These are phyloP conservation scores for Archips xylosteana DNA, from an alignment of 2,888 invertebrate genomes.

Conservation along the genomic window DNA sequence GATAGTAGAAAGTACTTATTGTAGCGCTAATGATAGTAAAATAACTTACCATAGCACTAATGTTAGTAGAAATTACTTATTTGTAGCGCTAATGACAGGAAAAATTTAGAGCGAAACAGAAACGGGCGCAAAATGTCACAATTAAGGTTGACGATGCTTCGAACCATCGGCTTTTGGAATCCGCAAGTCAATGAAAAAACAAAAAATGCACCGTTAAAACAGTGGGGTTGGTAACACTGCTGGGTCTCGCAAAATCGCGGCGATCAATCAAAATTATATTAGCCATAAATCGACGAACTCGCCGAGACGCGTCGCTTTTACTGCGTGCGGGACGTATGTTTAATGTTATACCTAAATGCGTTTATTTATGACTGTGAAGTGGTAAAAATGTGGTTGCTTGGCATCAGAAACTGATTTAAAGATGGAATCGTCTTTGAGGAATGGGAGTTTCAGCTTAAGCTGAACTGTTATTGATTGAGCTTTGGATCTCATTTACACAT, in stretches of 20 bases:
- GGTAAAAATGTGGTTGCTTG: not conserved
- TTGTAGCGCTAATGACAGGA: too few species aligned
- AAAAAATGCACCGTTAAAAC: not conserved
- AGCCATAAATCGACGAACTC: conserved; percentile 78
- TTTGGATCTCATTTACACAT: too few species aligned
- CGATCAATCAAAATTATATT: conserved; percentile 85
- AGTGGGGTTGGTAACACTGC: not conserved
- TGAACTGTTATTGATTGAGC: too few species aligned
- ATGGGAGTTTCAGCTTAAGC: too few species aligned
- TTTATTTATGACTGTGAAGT: conserved; percentile 1
- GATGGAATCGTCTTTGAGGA: not conserved
- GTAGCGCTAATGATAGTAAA: too few species aligned
- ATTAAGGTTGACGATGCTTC: too few species aligned
- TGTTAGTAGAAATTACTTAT: too few species aligned
- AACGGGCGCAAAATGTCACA: too few species aligned
- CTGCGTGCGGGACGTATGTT: conserved; percentile 18
- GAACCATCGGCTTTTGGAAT: too few species aligned
- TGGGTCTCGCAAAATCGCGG: conserved; percentile 58
- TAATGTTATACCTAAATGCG: conserved; percentile 3
- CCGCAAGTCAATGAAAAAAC: not conserved
- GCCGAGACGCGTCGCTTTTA: conserved; percentile 26
- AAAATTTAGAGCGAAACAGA: too few species aligned
- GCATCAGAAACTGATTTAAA: not conserved
- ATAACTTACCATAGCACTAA: too few species aligned
- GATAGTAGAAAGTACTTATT: too few species aligned